Conservation (phyloP, 2,113 vertebrate species). For the Puffinus mauretanicus region DNA sequence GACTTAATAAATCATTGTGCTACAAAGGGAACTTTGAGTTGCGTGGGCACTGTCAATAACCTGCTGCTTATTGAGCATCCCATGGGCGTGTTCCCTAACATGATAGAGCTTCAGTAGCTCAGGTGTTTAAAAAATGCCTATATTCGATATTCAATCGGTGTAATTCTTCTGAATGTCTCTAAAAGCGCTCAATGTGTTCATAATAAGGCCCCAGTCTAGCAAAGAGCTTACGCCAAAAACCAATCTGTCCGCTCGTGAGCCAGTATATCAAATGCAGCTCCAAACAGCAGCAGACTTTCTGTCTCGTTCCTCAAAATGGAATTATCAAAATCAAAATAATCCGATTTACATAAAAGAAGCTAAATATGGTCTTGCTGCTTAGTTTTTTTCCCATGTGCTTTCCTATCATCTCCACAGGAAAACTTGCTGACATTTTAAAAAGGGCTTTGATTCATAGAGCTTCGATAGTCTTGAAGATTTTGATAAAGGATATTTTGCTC, state of each 20-base stretch:
- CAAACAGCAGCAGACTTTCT: not conserved
- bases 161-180: not conserved
- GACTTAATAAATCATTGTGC: not conserved
- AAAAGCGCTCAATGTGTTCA: not conserved
- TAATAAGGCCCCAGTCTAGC: not conserved
- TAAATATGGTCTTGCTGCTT: not conserved
- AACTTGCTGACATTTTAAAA: not conserved
- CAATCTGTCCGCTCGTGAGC: fast-evolving
- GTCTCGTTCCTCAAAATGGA: not conserved
- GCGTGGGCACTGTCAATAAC: not conserved
- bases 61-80: not conserved
- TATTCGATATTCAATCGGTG: not conserved
- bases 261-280: not conserved
- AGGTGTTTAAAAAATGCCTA: not conserved
- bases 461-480: not conserved
- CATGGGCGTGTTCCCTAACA: not conserved
- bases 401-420: not conserved
- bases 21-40: not conserved
- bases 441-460: not conserved
- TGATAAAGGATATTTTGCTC: not conserved
- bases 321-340: not conserved
- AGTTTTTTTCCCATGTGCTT: not conserved
- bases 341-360: not conserved
- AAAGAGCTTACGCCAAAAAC: not conserved
- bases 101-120: not conserved